Base-by-base conservation (phyloP, 2,888 invertebrate genomes). In the Aspidapion aeneum region DNA sequence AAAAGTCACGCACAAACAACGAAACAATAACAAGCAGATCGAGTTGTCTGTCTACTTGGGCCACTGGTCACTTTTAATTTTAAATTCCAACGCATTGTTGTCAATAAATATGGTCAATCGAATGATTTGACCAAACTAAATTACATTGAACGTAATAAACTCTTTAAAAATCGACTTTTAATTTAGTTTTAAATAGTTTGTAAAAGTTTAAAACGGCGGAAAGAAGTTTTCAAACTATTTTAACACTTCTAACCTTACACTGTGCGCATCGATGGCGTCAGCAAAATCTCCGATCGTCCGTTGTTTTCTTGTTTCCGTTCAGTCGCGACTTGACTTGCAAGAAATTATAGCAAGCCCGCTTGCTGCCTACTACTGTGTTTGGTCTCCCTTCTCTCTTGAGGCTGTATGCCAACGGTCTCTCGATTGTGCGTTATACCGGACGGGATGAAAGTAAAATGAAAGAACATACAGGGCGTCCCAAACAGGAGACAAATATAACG, bases 311-410 rank as follows among this genome's bases (percentile, higher is more conserved):
- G 64, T 66, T 68, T 66, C 64, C 61, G 51, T 66, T 58, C 63
- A 62, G 64, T 61, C 64, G 57, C 59, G 59, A 66, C 70, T 69
- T 69, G 71, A 69, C 71, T 69, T 68, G 69, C 72, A 73, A 73
- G 71, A 72, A 73, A 71, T 68, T 68, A 70, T 62, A 35, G 35
- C 12, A 12, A 35, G 35, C 35, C 35, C 12, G n/a, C n/a, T n/a
- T n/a, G n/a, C n/a, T 35, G 35, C 35, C 35, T n/a, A n/a, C n/a
- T n/a, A n/a, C n/a, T n/a, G n/a, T n/a, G n/a, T n/a, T n/a, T 35
- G 35, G 67, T 62, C 63, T 68, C 69, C 70, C 70, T 69, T 70
- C 72, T 70, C 72, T 66, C 63, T 63, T 59, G 57, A 52, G 68
- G 63, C 66, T 57, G 66, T 63, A 58, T 58, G 52, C 65, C 16